These are phyloP conservation scores for Hemiprocne comata DNA, from an alignment of 2,113 vertebrate species.

Conservation along the genomic window DNA sequence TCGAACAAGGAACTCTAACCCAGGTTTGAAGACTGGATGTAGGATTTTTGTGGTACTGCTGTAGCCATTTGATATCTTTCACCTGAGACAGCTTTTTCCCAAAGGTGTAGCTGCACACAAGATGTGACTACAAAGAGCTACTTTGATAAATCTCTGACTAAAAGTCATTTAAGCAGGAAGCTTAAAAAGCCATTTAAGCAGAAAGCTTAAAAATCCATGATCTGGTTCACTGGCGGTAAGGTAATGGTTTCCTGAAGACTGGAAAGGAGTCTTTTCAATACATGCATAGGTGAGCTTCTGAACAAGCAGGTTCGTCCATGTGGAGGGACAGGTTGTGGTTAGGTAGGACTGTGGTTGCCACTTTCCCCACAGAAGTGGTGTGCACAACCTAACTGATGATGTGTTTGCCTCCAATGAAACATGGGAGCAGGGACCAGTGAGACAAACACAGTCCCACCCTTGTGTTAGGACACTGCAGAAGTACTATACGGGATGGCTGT, in stretches of 20 bases:
- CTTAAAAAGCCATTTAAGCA: not conserved
- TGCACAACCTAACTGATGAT: not conserved
- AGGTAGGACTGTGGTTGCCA: not conserved
- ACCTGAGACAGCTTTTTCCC: not conserved
- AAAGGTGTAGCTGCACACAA: not conserved
- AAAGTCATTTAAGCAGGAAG: not conserved
- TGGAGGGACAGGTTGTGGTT: not conserved
- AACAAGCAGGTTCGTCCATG: not conserved
- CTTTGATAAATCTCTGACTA: not conserved
- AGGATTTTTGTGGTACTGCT: not conserved
- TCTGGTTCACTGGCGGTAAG: not conserved
- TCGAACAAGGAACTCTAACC: not conserved
- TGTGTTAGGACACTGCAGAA: not conserved
- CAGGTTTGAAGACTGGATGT: not conserved
- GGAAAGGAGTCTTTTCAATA: not conserved
- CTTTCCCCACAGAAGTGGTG: not conserved
- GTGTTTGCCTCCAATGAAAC: not conserved
- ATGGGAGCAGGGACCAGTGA: not conserved
- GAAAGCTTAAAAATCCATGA: not conserved
- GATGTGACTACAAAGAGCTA: not conserved
- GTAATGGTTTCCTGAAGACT: not conserved
- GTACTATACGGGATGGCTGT: accelerated
- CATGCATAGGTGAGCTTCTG: not conserved
- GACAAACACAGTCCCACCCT: not conserved
- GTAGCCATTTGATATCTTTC: not conserved